Conservation (phyloP, 2,888 invertebrate genomes). For the Campoletis raptor region DNA sequence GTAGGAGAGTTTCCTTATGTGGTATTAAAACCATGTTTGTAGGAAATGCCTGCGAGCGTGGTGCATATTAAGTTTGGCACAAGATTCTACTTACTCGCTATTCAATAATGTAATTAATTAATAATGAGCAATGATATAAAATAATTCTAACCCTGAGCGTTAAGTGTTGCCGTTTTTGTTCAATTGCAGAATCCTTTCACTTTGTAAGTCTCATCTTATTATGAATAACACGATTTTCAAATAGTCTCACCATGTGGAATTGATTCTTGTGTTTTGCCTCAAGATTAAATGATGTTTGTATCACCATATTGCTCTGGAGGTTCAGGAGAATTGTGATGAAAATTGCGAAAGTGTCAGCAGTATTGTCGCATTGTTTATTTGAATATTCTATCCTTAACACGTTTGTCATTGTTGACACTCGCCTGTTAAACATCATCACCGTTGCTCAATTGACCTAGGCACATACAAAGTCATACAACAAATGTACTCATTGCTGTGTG, state of each 20-base stretch:
- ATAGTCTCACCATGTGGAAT: background rate
- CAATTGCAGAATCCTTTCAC: background rate
- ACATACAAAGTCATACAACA: background rate
- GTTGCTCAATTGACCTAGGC: slow-evolving; percentile 17
- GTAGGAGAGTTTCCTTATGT: slow-evolving; percentile 13
- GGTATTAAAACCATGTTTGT: slow-evolving; percentile 19
- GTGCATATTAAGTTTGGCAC: background rate
- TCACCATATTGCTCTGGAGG: background rate
- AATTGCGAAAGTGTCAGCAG: background rate
- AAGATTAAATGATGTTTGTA: background rate
- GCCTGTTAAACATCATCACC: slow-evolving; percentile 37
- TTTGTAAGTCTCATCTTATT: background rate
- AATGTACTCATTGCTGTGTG: slow-evolving; percentile 18
- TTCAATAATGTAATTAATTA: background rate
- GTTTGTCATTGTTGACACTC: slow-evolving; percentile 37
- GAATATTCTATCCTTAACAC: slow-evolving; percentile 3
- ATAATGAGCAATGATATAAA: background rate
- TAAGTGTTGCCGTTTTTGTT: background rate
- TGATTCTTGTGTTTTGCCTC: background rate
- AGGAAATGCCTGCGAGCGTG: background rate
- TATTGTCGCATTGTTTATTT: slow-evolving; percentile 25
- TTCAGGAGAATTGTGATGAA: slow-evolving; percentile 27
- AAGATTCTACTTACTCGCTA: background rate
- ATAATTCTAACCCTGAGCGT: background rate
- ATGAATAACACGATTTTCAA: slow-evolving; percentile 1